These are phyloP conservation scores for Anguilla pacifica DNA, from an alignment of 2,797 vertebrate genomes.

Conservation along the genomic window DNA sequence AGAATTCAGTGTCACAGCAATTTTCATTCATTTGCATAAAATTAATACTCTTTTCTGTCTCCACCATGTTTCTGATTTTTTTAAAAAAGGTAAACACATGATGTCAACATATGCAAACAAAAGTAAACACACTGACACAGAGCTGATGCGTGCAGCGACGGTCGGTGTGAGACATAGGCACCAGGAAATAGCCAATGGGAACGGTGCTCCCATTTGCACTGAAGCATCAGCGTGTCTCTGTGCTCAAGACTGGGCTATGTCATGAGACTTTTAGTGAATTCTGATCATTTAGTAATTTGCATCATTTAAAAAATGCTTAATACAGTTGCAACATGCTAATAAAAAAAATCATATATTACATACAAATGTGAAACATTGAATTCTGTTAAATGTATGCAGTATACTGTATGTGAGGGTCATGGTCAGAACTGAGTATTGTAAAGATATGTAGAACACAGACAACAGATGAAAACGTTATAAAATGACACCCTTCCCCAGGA, in stretches of 20 bases:
- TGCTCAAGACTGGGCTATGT: neutral
- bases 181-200: no score
- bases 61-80: conserved; percentile 63
- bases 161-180: conserved; percentile 17
- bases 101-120: conserved; percentile 61
- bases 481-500: neutral
- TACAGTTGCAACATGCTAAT: neutral
- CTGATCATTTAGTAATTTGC: no score
- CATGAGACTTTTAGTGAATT: neutral
- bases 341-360: neutral
- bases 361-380: neutral
- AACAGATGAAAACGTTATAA: neutral
- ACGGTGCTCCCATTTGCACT: neutral
- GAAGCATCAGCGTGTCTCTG: neutral
- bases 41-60: conserved; percentile 69
- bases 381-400: neutral
- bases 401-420: neutral
- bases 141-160: conserved; percentile 13
- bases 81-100: conserved; percentile 69
- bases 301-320: neutral
- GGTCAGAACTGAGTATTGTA: neutral
- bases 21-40: conserved; percentile 79
- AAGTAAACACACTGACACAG: conserved; percentile 66
- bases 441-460: neutral
- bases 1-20: conserved; percentile 70